These are phyloP conservation scores for Zaprionus capensis DNA, from an alignment of 1,140 invertebrate genomes.

Conservation along the genomic window DNA sequence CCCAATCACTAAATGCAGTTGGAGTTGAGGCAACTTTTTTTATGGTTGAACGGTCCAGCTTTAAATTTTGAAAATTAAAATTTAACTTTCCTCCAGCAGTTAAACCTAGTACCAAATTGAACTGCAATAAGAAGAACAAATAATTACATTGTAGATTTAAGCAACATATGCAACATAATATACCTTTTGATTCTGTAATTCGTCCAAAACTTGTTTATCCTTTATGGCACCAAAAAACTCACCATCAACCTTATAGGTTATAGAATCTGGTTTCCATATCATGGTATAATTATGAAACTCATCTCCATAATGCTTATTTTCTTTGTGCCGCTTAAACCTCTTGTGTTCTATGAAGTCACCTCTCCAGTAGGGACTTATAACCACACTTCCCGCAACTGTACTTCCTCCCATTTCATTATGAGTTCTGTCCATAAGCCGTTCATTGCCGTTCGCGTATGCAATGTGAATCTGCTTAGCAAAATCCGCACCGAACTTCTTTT, in stretches of 20 bases:
- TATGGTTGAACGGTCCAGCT: neutral
- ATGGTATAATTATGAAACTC: slow-evolving; percentile 87
- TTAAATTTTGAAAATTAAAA: neutral
- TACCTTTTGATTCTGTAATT: slow-evolving; percentile 1
- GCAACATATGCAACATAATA: neutral
- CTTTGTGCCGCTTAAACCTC: neutral
- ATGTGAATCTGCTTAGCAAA: slow-evolving; percentile 12
- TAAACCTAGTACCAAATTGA: slow-evolving; percentile 47
- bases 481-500: neutral
- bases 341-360: neutral
- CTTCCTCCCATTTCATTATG: slow-evolving; percentile 8
- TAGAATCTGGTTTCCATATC: slow-evolving; percentile 86
- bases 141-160: neutral
- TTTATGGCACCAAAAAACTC: slow-evolving; percentile 50
- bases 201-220: neutral
- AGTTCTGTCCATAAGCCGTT: neutral
- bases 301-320: slow-evolving; percentile 85
- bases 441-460: slow-evolving; percentile 26
- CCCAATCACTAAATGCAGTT: neutral
- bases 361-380: neutral
- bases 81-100: slow-evolving; percentile 42
- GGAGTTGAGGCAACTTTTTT: rapidly evolving
- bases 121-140: slow-evolving; percentile 84
- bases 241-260: slow-evolving; percentile 86
- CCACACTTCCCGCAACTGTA: slow-evolving; percentile 2